phyloP scores from a whole-genome alignment of 1,140 invertebrate genomes.

The Brachionus plicatilis region DNA sequence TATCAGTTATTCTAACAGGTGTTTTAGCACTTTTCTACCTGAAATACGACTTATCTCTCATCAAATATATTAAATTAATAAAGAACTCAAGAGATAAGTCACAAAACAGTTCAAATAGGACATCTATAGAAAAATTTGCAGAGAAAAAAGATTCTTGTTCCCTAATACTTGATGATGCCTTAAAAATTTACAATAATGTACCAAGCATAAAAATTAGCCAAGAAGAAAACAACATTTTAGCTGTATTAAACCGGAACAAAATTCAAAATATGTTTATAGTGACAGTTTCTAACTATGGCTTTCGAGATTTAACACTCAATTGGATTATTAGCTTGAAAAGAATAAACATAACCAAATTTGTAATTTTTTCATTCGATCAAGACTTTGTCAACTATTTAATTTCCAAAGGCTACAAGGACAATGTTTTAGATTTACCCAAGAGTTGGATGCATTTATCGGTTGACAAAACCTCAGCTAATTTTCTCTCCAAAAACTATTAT shows the following conservation, averaged over 20 bases:
- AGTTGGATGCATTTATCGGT: neutral
- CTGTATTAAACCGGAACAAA: neutral
- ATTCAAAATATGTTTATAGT: neutral
- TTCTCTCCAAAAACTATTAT: neutral
- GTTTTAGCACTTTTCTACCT: no score
- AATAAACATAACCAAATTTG: neutral
- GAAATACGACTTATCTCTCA: no score
- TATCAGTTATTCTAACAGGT: no score
- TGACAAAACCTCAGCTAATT: neutral
- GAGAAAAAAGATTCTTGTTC: no score
- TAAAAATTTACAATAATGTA: no score
- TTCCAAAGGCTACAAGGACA: neutral
- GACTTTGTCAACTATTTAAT: neutral
- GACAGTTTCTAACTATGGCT: neutral
- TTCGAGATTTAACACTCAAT: neutral
- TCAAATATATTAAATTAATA: no score
- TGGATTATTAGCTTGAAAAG: neutral
- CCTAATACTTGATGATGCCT: no score
- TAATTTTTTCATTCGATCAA: neutral
- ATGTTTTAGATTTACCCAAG: neutral
- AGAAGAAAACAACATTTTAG: neutral
- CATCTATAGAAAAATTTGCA: no score
- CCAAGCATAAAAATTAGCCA: no score
- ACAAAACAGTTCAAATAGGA: no score
- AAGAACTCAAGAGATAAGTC: no score